A percentile compares a stretch with the other conserved stretches of the same genome.
phyloP scores from a whole-genome alignment of 2,113 vertebrate species.

The Falcunculus frontatus region DNA sequence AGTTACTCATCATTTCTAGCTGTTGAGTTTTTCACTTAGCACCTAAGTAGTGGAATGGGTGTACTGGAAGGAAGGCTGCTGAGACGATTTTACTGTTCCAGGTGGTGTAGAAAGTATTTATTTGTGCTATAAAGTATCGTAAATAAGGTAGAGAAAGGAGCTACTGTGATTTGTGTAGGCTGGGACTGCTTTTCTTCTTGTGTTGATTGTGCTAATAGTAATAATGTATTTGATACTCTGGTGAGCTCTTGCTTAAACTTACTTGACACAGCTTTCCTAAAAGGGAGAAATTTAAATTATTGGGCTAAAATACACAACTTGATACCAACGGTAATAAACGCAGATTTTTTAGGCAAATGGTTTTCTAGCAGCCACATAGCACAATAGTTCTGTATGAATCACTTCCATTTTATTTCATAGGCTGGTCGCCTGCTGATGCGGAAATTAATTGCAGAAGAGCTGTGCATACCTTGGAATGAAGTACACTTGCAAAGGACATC shows the following conservation, averaged over 20 bases:
- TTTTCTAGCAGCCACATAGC: neutral
- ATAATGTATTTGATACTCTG: neutral
- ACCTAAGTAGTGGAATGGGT: too few species aligned
- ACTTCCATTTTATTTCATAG: slow-evolving; percentile 65
- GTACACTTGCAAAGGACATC: slow-evolving; percentile 84
- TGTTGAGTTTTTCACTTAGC: neutral
- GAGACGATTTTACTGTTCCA: neutral
- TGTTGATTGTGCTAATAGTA: neutral
- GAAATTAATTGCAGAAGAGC: slow-evolving; percentile 85
- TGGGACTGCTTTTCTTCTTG: fast-evolving
- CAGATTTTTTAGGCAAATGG: neutral
- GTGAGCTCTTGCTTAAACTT: neutral
- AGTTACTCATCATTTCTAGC: neutral
- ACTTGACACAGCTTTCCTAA: neutral
- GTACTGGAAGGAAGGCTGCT: neutral
- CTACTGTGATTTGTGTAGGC: neutral
- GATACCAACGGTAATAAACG: neutral
- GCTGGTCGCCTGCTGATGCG: slow-evolving; percentile 90
- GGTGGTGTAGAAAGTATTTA: neutral
- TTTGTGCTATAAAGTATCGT: neutral
- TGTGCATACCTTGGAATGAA: slow-evolving; percentile 86
- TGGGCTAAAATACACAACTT: neutral
- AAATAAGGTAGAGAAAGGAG: neutral
- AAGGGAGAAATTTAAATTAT: neutral
- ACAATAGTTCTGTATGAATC: neutral